Conservation (phyloP, 1,140 invertebrate species). For the Ostrea denselamellosa region DNA sequence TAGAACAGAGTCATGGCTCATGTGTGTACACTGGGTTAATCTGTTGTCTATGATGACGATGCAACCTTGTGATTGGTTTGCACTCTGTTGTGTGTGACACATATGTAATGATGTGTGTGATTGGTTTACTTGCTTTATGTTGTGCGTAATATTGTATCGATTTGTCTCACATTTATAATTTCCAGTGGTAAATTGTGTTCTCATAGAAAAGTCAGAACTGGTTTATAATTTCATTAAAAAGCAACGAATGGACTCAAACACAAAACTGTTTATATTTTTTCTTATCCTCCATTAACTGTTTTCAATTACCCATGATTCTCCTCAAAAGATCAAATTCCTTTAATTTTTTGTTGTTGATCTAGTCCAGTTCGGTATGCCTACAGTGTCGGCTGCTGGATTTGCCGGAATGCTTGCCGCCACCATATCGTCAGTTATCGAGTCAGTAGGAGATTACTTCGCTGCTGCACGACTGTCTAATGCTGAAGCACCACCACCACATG, state of each 20-base stretch:
- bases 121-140: background rate
- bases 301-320: no score
- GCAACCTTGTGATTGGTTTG: no score
- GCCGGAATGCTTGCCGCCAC: constrained; percentile 91
- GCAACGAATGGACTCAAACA: background rate
- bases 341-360: constrained; percentile 32
- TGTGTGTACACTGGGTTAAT: no score
- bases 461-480: constrained; percentile 89
- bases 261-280: no score
- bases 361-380: constrained; percentile 83
- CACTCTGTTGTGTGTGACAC: background rate
- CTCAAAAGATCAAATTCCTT: background rate
- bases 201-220: no score
- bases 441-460: constrained; percentile 93
- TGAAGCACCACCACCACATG: constrained; percentile 89
- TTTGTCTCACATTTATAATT: no score
- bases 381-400: constrained; percentile 85
- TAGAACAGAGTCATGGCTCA: no score
- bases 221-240: no score
- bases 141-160: background rate
- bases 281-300: no score
- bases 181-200: no score
- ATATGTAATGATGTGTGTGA: background rate
- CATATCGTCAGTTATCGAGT: constrained; percentile 90
- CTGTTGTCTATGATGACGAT: no score